Evolutionary conservation across 2,797 vertebrate genomes (phyloP), one percentile per base, ranked within the genome.

Genomic region (Sparus aurata): DNA sequence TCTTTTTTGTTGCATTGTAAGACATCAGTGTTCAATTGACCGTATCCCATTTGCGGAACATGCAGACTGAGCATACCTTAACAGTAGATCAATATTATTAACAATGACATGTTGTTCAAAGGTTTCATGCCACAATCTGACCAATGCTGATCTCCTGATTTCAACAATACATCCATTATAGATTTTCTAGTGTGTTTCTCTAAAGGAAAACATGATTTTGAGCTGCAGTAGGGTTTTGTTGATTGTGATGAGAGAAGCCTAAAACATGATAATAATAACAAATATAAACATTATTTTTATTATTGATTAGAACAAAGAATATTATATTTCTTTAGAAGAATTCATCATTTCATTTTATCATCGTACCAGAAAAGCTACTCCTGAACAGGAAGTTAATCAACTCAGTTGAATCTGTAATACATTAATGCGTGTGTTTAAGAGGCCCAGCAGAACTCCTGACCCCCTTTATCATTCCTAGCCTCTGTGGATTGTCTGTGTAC

Each of bases 141-240:
- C 62, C 49, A 41, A n/a, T 52, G 17, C 30, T 61, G 54, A 58
- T 66, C 54, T 45, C 30, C 30, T 55, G 55, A 41, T 50, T 49
- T 20, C n/a, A 50, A 27, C 27, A 49, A 58, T 58, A 13, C 22
- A 50, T 52, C 11, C 16, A 25, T 63, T 47, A 20, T 16, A 43
- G 41, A 38, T 9, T 38, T 38, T 38, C 34, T 38, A 38, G 8
- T 38, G n/a, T 43, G 20, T 61, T 61, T 22, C 41, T 22, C 2
- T 52, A 34, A 2, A 38, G 34, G 34, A 38, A 38, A 38, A 9
- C 34, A 9, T 38, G 34, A 38, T 38, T 50, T 8, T 15, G 17
- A 30, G 18, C 58, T 60, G 41, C 34, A 41, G 12, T 54, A 23
- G 5, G 22, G 38, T 12, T 66, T 45, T 43, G 49, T 23, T 45